These are phyloP conservation scores for Myopa tessellatipennis DNA, from an alignment of 2,888 invertebrate species.

Conservation along the genomic window DNA sequence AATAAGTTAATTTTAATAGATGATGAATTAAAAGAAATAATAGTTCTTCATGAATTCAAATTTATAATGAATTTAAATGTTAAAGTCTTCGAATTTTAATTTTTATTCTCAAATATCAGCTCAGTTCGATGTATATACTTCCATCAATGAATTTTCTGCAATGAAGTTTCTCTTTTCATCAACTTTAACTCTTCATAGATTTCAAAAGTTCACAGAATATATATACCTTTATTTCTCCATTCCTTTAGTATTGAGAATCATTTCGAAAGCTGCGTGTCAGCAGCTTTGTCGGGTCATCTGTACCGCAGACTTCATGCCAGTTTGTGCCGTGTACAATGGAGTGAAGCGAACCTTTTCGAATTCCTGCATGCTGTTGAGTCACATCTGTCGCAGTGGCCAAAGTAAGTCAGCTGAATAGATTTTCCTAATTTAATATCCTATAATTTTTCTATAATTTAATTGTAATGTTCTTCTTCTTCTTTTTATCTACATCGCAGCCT, in stretches of 20 bases:
- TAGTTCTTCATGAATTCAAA: not conserved
- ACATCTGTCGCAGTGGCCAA: slow-evolving; percentile 31
- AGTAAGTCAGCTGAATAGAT: slow-evolving; percentile 23
- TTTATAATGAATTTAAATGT: not conserved
- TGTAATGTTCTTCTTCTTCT: not conserved
- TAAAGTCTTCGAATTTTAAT: not conserved
- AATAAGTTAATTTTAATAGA: not conserved
- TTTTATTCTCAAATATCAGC: not conserved
- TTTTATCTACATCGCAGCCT: not conserved
- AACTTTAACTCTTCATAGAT: too few relatives aligned
- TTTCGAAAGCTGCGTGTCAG: slow-evolving; percentile 34
- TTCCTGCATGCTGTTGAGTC: slow-evolving; percentile 2
- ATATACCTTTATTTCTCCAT: not conserved
- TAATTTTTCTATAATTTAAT: too few relatives aligned
- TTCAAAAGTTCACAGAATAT: not conserved
- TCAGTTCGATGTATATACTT: not conserved
- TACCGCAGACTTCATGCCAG: not conserved
- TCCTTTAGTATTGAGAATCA: slow-evolving; percentile 13
- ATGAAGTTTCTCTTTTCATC: too few relatives aligned
- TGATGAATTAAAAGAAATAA: not conserved
- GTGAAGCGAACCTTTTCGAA: slow-evolving; percentile 26
- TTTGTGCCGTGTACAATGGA: slow-evolving; percentile 39
- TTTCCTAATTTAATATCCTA: too few relatives aligned
- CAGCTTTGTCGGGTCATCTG: slow-evolving; percentile 23
- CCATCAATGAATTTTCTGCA: too few relatives aligned